Conservation (phyloP, 2,797 vertebrate genomes). For the Cuniculus paca region DNA sequence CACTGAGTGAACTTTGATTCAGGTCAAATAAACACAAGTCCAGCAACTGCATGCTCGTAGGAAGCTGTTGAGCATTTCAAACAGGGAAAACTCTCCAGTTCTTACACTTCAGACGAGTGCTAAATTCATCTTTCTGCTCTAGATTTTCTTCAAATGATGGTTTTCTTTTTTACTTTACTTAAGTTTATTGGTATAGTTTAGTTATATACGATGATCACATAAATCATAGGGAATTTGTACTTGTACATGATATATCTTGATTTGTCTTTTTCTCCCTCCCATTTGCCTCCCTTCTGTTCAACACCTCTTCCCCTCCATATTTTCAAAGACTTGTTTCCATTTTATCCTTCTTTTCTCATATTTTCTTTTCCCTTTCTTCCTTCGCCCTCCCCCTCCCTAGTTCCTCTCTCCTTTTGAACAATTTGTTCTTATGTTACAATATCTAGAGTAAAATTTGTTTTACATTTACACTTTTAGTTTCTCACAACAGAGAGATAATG, state of each 20-base stretch:
- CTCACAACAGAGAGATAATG: background rate
- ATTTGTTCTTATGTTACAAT: background rate
- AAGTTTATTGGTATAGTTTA: background rate
- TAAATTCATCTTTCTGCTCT: background rate
- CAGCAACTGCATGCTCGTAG: rapidly evolving
- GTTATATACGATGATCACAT: too few relatives aligned
- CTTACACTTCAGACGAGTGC: background rate
- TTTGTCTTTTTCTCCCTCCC: too few relatives aligned
- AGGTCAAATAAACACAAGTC: background rate
- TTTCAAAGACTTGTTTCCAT: too few relatives aligned
- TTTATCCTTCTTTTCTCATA: too few relatives aligned
- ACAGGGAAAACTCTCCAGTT: background rate
- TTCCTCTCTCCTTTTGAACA: background rate
- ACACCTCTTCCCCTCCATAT: too few relatives aligned
- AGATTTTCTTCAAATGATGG: background rate
- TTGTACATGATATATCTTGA: too few relatives aligned
- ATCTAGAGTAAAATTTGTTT: background rate
- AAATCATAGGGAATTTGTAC: background rate
- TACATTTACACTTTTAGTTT: background rate
- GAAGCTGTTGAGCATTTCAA: background rate
- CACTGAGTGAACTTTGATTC: background rate
- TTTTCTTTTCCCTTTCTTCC: too few relatives aligned
- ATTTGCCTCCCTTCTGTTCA: too few relatives aligned
- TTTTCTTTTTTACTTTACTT: background rate
- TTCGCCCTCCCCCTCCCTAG: background rate